Conservation (phyloP, 1,140 invertebrate genomes). For the Sinella curviseta region DNA sequence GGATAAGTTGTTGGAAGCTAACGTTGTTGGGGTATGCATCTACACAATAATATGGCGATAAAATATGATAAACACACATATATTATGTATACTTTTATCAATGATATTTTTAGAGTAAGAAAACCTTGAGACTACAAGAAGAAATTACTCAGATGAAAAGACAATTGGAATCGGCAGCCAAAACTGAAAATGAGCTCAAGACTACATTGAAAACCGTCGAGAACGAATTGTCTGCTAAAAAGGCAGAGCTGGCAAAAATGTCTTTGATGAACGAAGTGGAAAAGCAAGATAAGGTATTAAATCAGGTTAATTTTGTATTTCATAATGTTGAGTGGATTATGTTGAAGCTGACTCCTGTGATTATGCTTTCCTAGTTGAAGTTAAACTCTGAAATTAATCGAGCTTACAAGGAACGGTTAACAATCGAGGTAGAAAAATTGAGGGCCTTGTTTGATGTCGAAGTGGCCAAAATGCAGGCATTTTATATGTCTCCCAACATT, state of each 20-base stretch:
- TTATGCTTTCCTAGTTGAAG: not conserved
- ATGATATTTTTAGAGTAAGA: not conserved
- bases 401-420: not conserved
- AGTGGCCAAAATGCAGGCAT: slow-evolving; percentile 9
- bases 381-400: not conserved
- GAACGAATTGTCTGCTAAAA: not conserved
- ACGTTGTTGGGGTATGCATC: not conserved
- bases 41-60: not conserved
- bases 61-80: not conserved
- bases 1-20: not conserved
- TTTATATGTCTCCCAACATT: not conserved
- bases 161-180: not conserved
- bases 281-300: not conserved
- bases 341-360: not conserved
- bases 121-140: not conserved
- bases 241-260: not conserved
- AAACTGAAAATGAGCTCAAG: not conserved
- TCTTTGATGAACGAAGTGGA: not conserved
- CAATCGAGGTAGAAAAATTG: not conserved
- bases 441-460: not conserved
- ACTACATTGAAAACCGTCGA: not conserved
- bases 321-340: too few relatives aligned
- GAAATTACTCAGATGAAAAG: not conserved
- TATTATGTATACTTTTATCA: not conserved
- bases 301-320: not conserved